Evolutionary conservation across 2,888 invertebrate species (phyloP).

Genomic region (Stenotaenia linearis): DNA sequence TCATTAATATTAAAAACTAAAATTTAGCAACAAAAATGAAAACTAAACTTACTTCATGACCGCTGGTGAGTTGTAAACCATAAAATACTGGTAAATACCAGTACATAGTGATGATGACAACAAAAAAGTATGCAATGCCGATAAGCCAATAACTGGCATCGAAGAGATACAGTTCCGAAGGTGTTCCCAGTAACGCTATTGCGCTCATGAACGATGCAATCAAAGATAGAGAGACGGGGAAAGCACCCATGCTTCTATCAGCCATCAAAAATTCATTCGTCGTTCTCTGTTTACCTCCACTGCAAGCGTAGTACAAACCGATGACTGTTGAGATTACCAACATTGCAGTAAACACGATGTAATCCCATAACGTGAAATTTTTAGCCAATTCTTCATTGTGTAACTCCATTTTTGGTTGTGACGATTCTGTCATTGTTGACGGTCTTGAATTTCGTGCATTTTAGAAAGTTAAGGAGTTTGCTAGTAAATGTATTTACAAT

Average conservation of each 20-base stretch:
- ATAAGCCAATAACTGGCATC: constrained; percentile 64
- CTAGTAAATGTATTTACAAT: too few relatives aligned
- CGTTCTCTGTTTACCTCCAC: constrained; percentile 64
- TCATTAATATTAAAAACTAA: too few relatives aligned
- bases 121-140: constrained; percentile 44
- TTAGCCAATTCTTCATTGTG: background rate
- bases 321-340: constrained; percentile 72
- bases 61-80: constrained; percentile 73
- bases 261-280: constrained; percentile 73
- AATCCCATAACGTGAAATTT: constrained; percentile 53
- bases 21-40: too few relatives aligned
- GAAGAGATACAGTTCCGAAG: constrained; percentile 82
- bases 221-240: constrained; percentile 83
- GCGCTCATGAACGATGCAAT: constrained; percentile 75
- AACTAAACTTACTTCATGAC: constrained; percentile 80
- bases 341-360: constrained; percentile 68
- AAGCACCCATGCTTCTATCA: constrained; percentile 68
- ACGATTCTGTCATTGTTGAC: too few relatives aligned
- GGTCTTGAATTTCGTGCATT: too few relatives aligned
- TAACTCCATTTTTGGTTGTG: constrained; percentile 19
- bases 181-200: constrained; percentile 82
- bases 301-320: constrained; percentile 75
- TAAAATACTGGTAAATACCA: constrained; percentile 81
- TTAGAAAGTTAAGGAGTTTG: too few relatives aligned
- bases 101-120: constrained; percentile 54